Evolutionary conservation across 2,113 vertebrate genomes (phyloP), one percentile per base, ranked within the genome.

Genomic region (Xenopus laevis): DNA sequence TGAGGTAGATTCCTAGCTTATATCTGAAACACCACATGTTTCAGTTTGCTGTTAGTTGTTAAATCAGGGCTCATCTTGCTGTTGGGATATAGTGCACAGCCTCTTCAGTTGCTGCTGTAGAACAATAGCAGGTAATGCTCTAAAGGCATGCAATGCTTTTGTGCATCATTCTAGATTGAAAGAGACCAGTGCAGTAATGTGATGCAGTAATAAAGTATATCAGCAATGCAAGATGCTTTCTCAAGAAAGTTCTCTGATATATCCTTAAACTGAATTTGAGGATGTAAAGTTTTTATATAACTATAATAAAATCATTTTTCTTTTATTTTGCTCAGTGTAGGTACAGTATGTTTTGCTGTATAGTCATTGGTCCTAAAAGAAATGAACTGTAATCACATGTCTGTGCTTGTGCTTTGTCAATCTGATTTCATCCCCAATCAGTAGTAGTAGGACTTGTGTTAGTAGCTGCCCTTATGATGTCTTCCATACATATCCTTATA

Each of bases 1-100:
- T 95, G 96, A 99, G 96, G 97, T 99, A 99, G 97, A 94, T 91
- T 79, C 89, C 80, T 81, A 86, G 85, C 67, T 82, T 88, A 84
- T 83, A 87, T 90, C 3, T 63, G 84, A 83, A 84, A 86, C 80
- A 79, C 71, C 74, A 83, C 50, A 83, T 80, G 33, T 60, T 47
- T 13, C 15, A 47, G 62, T 74, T 79, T 55, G 81, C 52, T 78
- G 68, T 71, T 80, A 83, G 73, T 81, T 72, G 66, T 83, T 82
- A 78, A 60, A 82, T 84, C 47, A 57, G 79, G 72, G 81, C 68
- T 65, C 0, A 46, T 79, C 72, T 79, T 63, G 55, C 81, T 85
- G 70, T 71, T 70, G 81, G 84, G 79, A 78, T 45, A 81, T 84
- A 85, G 80, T 83, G 78, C 77, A 81, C 78, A 81, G 84, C 74